Base-by-base conservation (phyloP, 1,140 invertebrate genomes). In the Magallana angulata region DNA sequence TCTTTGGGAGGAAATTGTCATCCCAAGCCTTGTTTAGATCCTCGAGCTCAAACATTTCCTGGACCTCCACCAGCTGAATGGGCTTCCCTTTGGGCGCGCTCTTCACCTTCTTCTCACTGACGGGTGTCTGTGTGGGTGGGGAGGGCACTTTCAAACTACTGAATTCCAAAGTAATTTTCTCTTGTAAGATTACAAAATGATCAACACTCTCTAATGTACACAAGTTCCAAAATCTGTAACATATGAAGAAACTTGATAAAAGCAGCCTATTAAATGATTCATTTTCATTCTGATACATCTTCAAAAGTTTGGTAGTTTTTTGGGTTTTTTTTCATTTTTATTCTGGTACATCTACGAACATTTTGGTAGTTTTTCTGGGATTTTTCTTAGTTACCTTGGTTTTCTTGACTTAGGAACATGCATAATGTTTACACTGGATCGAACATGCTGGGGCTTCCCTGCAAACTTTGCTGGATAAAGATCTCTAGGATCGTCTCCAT, bases 1-100 rank as follows among this genome's bases (percentile, higher is more conserved):
- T 90, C 59, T 91, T 92, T 7, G 93, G 88, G 36, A 92, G 59
- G 89, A 93, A 94, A 1, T 92, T 92, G 8, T 92, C 91, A 84
- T 93, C 91, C 93, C 92, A 94, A 12, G 89, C 87, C 24, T 89
- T 91, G 76, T 90, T 89, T 9, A 93, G 86, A 81, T 94, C 93
- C n/a, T 91, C 88, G 9, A 91, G 64, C 60, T 94, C 93, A 91
- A 93, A 93, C 36, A 93, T 88, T 68, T 94, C 93, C 86, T 94
- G 93, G 7, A 93, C 93, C 88, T 94, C 89, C 3, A 93, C 90
- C 58, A 91, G 30, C 11, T 90, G 89, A n/a, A 91, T 12, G n/a
- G 62, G 36, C 76, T 88, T 83, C 57, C 68, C 71, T n/a, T 83
- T n/a, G 68, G 36, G 71, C 1, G n/a, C 56, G 12, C 68, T 71